Evolutionary conservation across 2,888 invertebrate genomes (phyloP).

Genomic region (Acanthacorydalis orientalis): DNA sequence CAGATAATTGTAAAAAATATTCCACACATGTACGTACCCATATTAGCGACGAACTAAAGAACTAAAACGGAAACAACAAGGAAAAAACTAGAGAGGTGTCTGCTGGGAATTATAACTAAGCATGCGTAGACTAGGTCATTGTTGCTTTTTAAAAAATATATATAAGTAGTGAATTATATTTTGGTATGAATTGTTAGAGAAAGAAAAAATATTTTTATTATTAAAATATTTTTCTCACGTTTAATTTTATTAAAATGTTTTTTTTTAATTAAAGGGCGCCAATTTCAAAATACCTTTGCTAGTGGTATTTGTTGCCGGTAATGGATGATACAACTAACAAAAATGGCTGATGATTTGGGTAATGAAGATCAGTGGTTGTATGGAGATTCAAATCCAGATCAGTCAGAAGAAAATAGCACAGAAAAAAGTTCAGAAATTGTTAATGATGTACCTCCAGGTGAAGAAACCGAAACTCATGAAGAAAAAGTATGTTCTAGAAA

Average conservation of each 20-base stretch:
- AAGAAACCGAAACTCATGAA: neutral
- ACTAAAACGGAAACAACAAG: conserved; percentile 24
- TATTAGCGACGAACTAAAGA: conserved; percentile 45
- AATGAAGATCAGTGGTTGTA: conserved; percentile 76
- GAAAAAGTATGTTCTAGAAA: no score
- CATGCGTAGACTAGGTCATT: neutral
- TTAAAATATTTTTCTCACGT: no score
- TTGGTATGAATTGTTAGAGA: no score
- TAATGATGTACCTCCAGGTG: conserved; percentile 17
- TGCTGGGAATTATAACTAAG: conserved; percentile 22
- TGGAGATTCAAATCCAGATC: conserved; percentile 50
- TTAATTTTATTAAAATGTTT: no score
- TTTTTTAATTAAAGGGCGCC: no score
- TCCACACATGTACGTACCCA: conserved; percentile 40
- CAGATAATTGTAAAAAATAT: conserved; percentile 18
- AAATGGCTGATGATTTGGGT: conserved; percentile 41
- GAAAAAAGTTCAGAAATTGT: conserved; percentile 11
- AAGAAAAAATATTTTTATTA: no score
- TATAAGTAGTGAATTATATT: no score
- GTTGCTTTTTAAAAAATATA: neutral
- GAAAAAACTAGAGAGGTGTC: conserved; percentile 33
- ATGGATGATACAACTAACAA: conserved; percentile 10
- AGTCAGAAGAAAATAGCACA: conserved; percentile 25
- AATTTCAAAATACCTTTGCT: neutral
- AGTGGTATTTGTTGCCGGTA: neutral